Evolutionary conservation across 2,888 invertebrate genomes (phyloP), one percentile per base, ranked within the genome.

Genomic region (Macroteleia sp.): DNA sequence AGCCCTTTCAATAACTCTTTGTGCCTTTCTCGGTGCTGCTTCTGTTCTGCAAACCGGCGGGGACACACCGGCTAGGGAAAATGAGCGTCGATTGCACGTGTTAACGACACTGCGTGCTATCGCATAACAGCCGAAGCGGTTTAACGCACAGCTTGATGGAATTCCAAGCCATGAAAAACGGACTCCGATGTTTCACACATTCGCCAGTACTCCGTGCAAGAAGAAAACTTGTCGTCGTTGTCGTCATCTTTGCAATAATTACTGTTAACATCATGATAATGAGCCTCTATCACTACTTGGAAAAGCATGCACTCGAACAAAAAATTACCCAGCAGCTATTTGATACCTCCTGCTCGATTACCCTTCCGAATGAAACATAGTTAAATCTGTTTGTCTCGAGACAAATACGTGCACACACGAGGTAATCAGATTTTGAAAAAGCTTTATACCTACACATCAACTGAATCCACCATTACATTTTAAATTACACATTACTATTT

Each of bases 1-100:
- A 80, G 84, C 84, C 83, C 79, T 73, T 79, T 82, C 84, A 81
- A 83, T 86, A 81, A 83, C 79, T 83, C 83, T 79, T 81, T 81
- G 82, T 82, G 79, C 77, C 57, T 70, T 75, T 81, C 76, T 69
- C 46, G 76, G 57, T 61, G 50, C 36, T 46, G 56, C 48, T 61
- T 36, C 42, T 30, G 8, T 12, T 17, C 16, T n/a, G 22, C 44
- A 30, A 36, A 34, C 36, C n/a, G 61, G 16, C 48, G n/a, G 36
- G 34, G 28, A 14, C 59, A 16, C 57, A 41, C 46, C 57, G 59
- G 39, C 54, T 46, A 44, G 39, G 46, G 36, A 56, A 36, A 50
- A 48, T 8, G 57, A 57, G 69, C 79, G 66, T 61, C 70, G 77
- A 64, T 70, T 74, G 78, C 74, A 66, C 78, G 78, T 74, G 78